Base-by-base conservation (phyloP, 2,888 invertebrate genomes). In the Polyploca ridens region DNA sequence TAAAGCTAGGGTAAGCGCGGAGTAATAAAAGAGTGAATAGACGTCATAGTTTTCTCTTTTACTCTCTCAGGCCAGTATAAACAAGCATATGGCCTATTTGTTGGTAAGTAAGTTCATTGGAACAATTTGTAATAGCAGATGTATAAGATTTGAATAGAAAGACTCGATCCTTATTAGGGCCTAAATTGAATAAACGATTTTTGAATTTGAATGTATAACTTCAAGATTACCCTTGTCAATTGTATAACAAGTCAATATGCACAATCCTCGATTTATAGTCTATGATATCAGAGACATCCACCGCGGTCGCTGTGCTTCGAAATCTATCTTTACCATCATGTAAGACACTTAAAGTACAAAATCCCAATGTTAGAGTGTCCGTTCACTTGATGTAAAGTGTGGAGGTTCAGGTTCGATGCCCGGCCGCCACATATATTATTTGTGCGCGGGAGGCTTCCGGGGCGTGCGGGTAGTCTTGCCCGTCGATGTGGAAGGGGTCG, bases 391-490 rank as follows among this genome's bases (percentile, higher is more conserved):
- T 63, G 70, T 63, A 33, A 5, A 69, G 62, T 62, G 62, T 64
- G 66, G 67, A 69, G 71, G 62, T 54, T 59, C 59, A 69, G 71
- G 62, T 54, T 61, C 59, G 65, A 61, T 62, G 66, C 69, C 65
- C 58, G 66, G 54, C 16, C 54, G 54, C 19, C 54, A 54, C 72
- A 68, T 68, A 81, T 86, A 88, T 90, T 92, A 93, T 90, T 93
- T 92, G 80, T 91, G 84, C 66, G 88, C 81, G 67, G 93, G 90
- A 72, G 93, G 89, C 72, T 93, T 93, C 62, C 93, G 81, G 67
- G 94, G 92, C 74, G 94, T 89, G 78, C 94, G 92, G 3, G 91
- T 90, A 41, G 90, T 83, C 72, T 93, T 93, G 67, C 93, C 94
- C 63, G 93, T 91, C 41, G 94, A 93, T 33, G 94, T 92, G 14